These are phyloP conservation scores for Lycaon pictus DNA, from an alignment of 2,113 vertebrate species.

Conservation along the genomic window DNA sequence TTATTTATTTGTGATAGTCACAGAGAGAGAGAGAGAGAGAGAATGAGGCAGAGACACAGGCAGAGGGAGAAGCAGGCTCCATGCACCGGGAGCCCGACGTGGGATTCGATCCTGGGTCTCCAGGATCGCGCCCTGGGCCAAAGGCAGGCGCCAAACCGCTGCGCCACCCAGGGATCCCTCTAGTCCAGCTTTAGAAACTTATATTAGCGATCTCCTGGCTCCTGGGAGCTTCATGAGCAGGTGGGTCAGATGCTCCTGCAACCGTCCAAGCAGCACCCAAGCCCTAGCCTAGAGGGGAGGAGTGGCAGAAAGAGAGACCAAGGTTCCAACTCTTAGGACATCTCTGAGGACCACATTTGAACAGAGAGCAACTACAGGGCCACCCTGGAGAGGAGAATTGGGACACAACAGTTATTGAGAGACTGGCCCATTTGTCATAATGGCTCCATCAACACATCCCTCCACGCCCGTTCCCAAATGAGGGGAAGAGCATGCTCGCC, in stretches of 20 bases:
- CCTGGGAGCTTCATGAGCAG: background rate
- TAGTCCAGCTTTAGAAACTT: background rate
- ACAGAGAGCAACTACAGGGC: background rate
- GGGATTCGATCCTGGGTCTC: too few relatives aligned
- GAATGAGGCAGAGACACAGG: too few relatives aligned
- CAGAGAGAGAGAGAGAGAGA: too few relatives aligned
- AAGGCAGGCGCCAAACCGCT: too few relatives aligned
- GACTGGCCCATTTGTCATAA: background rate
- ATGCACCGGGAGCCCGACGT: too few relatives aligned
- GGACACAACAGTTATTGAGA: background rate
- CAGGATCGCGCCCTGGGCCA: too few relatives aligned
- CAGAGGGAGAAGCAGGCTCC: too few relatives aligned
- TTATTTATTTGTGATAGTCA: too few relatives aligned
- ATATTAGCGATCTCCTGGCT: rapidly evolving
- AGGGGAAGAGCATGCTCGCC: rapidly evolving
- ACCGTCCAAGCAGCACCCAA: too few relatives aligned
- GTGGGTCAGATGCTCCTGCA: rapidly evolving
- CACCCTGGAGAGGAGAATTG: background rate
- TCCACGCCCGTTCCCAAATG: background rate
- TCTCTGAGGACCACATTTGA: background rate
- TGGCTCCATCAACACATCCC: background rate
- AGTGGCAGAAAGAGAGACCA: background rate
- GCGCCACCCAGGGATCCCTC: too few relatives aligned
- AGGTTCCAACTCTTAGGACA: background rate
- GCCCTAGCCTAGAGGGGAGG: background rate